Evolutionary conservation across 2,888 invertebrate genomes (phyloP).

Genomic region (Nomada hirtipes): DNA sequence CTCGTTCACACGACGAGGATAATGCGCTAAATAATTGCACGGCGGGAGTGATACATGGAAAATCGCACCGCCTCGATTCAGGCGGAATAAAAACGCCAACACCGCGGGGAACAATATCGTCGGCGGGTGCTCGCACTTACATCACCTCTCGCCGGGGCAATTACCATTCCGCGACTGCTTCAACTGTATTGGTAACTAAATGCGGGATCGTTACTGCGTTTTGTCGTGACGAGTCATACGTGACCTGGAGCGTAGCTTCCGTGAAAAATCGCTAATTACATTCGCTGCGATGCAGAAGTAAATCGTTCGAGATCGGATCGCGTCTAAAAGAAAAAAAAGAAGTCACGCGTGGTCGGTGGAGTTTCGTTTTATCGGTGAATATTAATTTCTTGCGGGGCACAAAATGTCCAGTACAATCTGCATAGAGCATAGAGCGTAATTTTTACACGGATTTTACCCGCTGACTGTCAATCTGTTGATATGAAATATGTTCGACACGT

Average conservation of each 20-base stretch:
- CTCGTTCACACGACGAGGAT: slow-evolving; percentile 65
- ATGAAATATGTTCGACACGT: no score
- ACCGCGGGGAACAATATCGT: slow-evolving; percentile 36
- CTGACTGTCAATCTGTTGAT: no score
- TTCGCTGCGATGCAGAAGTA: background rate
- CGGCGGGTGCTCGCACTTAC: slow-evolving; percentile 40
- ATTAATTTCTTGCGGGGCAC: no score
- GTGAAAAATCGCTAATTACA: slow-evolving; percentile 11
- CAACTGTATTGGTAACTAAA: background rate
- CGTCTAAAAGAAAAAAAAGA: no score
- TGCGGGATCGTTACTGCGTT: background rate
- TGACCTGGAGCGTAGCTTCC: slow-evolving; percentile 20
- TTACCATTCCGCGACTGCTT: background rate
- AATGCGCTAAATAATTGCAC: slow-evolving; percentile 57
- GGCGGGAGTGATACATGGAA: slow-evolving; percentile 53
- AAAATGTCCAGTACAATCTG: no score
- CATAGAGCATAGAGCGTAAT: no score
- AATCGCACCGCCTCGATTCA: slow-evolving; percentile 53
- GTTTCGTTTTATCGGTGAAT: no score
- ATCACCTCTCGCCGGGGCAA: slow-evolving; percentile 36
- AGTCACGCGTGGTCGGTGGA: no score
- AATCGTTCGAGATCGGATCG: no score
- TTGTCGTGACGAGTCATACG: slow-evolving; percentile 5
- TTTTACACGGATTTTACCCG: no score
- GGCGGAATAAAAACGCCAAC: slow-evolving; percentile 43